Evolutionary conservation across 2,113 vertebrate genomes (phyloP), one percentile per base, ranked within the genome.

Genomic region (Silurus glanis): DNA sequence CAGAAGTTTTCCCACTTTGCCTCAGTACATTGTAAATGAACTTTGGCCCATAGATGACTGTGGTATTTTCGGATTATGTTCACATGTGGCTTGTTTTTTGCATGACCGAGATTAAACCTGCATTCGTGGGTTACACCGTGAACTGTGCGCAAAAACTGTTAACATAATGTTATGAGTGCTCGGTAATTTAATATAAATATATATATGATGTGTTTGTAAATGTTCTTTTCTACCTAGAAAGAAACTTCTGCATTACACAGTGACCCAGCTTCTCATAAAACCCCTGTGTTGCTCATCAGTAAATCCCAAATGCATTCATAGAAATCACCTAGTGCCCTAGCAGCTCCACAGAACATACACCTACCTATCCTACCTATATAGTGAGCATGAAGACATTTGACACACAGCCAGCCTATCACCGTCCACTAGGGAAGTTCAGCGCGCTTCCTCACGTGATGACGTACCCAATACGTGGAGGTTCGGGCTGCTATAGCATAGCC

Each of bases 401-500:
- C 28, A 71, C 74, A 14, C 74, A 76, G 49, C 14, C 9, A 72
- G 9, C 53, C 51, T 21, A 5, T 81, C 13, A 28, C 8, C 23
- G 7, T 14, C 37, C 84, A 55, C 53, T 62, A 0, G 47, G 81
- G n/a, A 71, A 84, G 83, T 86, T 89, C 88, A 90, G 90, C 91
- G 88, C 90, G 83, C 79, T 85, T 80, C 66, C 90, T 94, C 94
- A 94, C 93, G 92, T 95, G 94, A 94, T 83, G 82, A 82, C 76
- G 83, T 71, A 62, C 90, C n/a, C 59, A 89, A 3, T 67, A 78
- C 62, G 82, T 76, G 79, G 74, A 78, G n/a, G 23, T 19, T 56
- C 87, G 49, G 85, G 86, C 87, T 21, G 53, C 0, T 1, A 88
- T 23, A 83, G 59, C 47, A 23, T 61, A 67, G 14, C 21, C 13